Evolutionary conservation across 2,888 invertebrate genomes (phyloP).

Genomic region (Tinea trinotella): DNA sequence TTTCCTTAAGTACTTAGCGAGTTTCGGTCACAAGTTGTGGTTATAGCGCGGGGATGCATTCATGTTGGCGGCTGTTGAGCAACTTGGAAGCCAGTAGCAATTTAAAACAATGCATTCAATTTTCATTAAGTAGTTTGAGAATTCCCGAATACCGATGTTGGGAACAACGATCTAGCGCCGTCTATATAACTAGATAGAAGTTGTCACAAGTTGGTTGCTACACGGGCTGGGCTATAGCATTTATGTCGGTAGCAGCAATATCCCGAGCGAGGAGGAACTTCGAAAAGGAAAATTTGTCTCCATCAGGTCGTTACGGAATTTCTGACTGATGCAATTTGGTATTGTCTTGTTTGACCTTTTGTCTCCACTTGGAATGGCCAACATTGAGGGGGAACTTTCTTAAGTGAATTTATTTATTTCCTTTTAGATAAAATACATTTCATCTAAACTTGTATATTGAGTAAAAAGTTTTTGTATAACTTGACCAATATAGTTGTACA

Average conservation of each 20-base stretch:
- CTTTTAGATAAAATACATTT: slow-evolving; percentile 9
- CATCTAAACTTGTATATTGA: background rate
- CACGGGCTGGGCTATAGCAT: slow-evolving; percentile 2
- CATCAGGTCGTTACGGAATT: slow-evolving; percentile 18
- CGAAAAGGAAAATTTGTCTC: slow-evolving; percentile 40
- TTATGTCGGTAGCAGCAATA: slow-evolving; percentile 30
- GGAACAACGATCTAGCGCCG: background rate
- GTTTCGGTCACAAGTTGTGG: slow-evolving; percentile 15
- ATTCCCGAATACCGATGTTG: slow-evolving; percentile 7
- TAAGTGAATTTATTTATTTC: slow-evolving; percentile 13
- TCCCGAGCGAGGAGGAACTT: slow-evolving; percentile 32
- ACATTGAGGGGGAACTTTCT: slow-evolving; percentile 2
- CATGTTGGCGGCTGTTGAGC: background rate
- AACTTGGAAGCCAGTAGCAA: slow-evolving; percentile 7
- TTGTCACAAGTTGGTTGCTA: slow-evolving; percentile 3
- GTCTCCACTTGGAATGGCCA: background rate
- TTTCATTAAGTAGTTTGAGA: slow-evolving; percentile 13
- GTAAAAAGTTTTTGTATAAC: background rate
- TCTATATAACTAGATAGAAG: background rate
- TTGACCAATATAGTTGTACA: background rate
- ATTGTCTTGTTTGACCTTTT: slow-evolving; percentile 17
- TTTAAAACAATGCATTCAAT: slow-evolving; percentile 10
- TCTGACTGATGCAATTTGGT: slow-evolving; percentile 18
- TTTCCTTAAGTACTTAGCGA: slow-evolving; percentile 18
- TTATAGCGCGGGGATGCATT: slow-evolving; percentile 4